These are phyloP conservation scores for Tenthredo livida DNA, from an alignment of 2,888 invertebrate species.

Conservation along the genomic window DNA sequence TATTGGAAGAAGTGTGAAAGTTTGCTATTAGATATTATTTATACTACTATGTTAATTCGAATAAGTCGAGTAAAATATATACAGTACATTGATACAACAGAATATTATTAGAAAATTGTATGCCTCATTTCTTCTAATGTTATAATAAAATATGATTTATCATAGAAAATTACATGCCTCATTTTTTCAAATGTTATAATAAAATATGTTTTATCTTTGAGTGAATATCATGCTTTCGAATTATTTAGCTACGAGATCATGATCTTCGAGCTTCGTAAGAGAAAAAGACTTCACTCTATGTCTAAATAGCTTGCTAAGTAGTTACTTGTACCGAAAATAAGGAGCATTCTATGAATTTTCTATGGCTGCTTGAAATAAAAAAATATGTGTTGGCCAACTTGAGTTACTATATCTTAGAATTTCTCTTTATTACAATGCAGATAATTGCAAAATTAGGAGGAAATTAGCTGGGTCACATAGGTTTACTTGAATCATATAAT, in stretches of 20 bases:
- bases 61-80: background rate
- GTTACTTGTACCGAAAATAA: too few species aligned
- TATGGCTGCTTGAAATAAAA: too few species aligned
- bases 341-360: too few species aligned
- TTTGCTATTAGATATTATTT: too few species aligned
- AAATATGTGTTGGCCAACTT: too few species aligned
- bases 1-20: too few species aligned
- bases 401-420: background rate
- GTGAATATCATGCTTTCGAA: background rate
- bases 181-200: background rate
- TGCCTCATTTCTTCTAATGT: background rate
- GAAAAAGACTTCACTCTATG: background rate
- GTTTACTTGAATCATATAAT: background rate
- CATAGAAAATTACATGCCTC: background rate
- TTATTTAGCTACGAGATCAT: background rate
- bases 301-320: too few species aligned
- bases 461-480: background rate
- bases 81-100: background rate
- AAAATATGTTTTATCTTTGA: background rate
- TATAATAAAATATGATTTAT: background rate
- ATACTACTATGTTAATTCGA: background rate
- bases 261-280: too few species aligned
- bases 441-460: too few species aligned
- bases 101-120: background rate
- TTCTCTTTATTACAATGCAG: background rate